Base-by-base conservation (phyloP, 1,140 invertebrate genomes). In the Anastatus disparis region DNA sequence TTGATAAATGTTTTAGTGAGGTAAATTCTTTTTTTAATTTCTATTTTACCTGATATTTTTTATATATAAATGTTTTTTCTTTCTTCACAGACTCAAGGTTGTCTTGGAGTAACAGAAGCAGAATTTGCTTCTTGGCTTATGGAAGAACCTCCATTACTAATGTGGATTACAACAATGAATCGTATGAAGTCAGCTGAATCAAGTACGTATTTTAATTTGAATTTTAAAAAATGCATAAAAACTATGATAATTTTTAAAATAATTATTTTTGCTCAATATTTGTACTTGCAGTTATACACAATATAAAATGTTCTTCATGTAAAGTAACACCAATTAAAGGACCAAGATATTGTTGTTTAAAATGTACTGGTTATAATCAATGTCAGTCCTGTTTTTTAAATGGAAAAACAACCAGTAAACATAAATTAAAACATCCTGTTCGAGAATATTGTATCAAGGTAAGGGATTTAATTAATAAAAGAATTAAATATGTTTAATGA, bases 341-440 rank as follows among this genome's bases (percentile, higher is more conserved):
- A 26, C 81, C 89, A 12, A 81, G 88, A 71, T 94, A 95, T 81
- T 89, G 90, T 38, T 95, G 93, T 82, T 79, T 94, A 70, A 88
- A 89, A 74, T 94, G 93, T 77, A 89, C 93, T 71, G 90, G 90
- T 72, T 93, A 92, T 82, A 91, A 94, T 84, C 88, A 93, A 70
- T 95, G 93, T 79, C 93, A 95, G 79, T 89, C 89, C 40, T 95
- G 93, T 81, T 95, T 95, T 83, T 91, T 94, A 79, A 87, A 89
- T 75, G 92, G 91, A n/a, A 87, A 89, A 76, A 88, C 85, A 65
- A 89, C 89, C 8, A 91, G 90, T 79, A 89, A 88, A 73, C 93
- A 95, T 78, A 94, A 93, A 85, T 78, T 92, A 9, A 90, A 89
- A 48, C 93, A 95, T 87, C 91, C 92, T 50, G 90, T 87, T 72